Conservation (phyloP, 92 coral and sea anemone species). For the Epizoanthus illoricatus region DNA sequence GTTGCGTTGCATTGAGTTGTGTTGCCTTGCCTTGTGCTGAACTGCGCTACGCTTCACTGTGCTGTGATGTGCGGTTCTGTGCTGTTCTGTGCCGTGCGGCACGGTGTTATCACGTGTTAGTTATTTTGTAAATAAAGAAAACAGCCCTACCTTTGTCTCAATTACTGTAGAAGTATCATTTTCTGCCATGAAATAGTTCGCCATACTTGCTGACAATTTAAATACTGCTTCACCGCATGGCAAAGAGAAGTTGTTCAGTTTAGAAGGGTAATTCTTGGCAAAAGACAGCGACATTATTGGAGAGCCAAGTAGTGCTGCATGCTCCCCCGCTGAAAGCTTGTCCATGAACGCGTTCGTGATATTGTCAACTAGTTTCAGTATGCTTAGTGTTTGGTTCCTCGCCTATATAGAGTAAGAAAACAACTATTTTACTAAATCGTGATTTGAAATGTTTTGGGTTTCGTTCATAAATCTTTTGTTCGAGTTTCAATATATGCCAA, state of each 20-base stretch:
- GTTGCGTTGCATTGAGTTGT: too few species aligned
- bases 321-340: constrained; percentile 4
- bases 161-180: neutral
- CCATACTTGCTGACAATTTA: neutral
- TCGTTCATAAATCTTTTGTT: neutral
- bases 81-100: neutral
- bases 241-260: neutral
- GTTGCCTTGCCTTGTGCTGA: too few species aligned
- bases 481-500: too few species aligned
- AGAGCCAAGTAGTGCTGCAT: neutral
- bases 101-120: too few species aligned
- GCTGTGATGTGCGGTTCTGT: too few species aligned
- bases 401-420: neutral
- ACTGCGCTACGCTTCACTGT: too few species aligned
- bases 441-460: neutral
- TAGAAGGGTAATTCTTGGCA: constrained; percentile 12
- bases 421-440: too few species aligned
- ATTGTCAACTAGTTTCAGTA: neutral
- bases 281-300: neutral
- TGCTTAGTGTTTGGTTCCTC: neutral
- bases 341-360: neutral
- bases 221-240: constrained; percentile 4
- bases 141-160: constrained; percentile 9
- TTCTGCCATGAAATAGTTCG: neutral
- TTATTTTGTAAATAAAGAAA: neutral